Evolutionary conservation across 2,797 vertebrate genomes (phyloP).

Genomic region (Acanthis flammea): DNA sequence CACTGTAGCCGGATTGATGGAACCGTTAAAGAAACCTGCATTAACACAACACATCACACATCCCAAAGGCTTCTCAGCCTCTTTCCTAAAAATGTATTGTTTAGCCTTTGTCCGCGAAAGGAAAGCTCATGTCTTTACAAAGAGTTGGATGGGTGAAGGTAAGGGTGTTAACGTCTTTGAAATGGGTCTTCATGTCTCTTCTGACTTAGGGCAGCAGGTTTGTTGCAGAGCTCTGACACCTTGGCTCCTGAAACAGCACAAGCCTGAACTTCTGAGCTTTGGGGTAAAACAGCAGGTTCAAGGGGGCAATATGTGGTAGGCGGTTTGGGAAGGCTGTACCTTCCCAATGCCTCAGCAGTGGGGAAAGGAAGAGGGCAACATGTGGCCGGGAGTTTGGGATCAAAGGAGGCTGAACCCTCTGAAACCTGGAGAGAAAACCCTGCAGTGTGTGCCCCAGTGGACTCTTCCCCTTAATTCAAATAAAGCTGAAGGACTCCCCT

Average conservation of each 20-base stretch:
- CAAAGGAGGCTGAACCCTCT: rapidly evolving
- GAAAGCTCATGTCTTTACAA: background rate
- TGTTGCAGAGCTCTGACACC: background rate
- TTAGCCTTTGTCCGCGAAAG: background rate
- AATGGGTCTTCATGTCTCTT: rapidly evolving
- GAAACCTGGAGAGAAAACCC: rapidly evolving
- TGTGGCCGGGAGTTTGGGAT: rapidly evolving
- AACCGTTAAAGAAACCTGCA: background rate
- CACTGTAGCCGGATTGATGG: rapidly evolving
- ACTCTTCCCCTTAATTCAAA: background rate
- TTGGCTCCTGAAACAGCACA: background rate
- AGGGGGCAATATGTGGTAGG: rapidly evolving
- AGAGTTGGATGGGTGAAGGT: background rate
- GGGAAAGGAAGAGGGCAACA: background rate
- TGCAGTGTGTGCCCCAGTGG: rapidly evolving
- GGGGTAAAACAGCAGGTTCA: background rate
- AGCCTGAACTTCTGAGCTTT: background rate
- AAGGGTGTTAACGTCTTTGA: rapidly evolving
- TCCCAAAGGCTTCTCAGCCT: background rate
- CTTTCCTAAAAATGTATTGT: background rate
- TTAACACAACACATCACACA: background rate
- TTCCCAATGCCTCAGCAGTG: background rate
- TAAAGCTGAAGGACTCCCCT: background rate
- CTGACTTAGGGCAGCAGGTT: background rate
- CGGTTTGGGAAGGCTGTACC: rapidly evolving